Base-by-base conservation (phyloP, 2,113 vertebrate species). In the Glareola pratincola region DNA sequence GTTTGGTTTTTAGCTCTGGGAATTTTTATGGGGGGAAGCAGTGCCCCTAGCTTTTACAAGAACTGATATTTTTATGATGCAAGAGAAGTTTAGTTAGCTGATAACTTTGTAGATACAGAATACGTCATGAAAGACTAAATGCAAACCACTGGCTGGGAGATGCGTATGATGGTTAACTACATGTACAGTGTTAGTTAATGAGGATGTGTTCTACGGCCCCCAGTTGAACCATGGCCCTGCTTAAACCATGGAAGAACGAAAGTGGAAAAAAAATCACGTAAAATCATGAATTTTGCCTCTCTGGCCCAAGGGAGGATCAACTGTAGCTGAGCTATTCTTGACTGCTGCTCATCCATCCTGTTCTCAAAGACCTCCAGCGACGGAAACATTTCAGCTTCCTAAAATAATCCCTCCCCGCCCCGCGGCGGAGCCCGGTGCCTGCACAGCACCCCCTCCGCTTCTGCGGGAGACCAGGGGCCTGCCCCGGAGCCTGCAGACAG, bases 241-340 rank as follows among this genome's bases (percentile, higher is more conserved):
- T 90, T 89, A 63, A 71, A 57, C 34, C 59, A 53, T 2, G 1
- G 93, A 85, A 78, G 37, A 72, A 72, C 2, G 75, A 34, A 16
- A 77, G 30, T 77, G 54, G 87, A 71, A 91, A 91, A 91, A 48
- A 86, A 48, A 14, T 32, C 0, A 4, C 53, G 45, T 9, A 36
- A 89, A 87, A 89, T 94, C 30, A 91, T 59, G 45, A 26, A 14
- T 57, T 91, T 81, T 4, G 4, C 54, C 36, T 53, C 48, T 64
- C 54, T 89, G 50, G 30, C 76, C 37, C 50, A 69, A 72, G 86
- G 67, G 43, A 91, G 17, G 26, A 72, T 85, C 83, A 67, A 0
- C 45, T 84, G 72, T 86, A 91, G 69, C 45, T 57, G 72, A 94
- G 59, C 50, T 94, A 26, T 87, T 96, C 76, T 87, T 91, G 67